Conservation (phyloP, 2,797 vertebrate genomes). For the Cyprinodon diabolis region DNA sequence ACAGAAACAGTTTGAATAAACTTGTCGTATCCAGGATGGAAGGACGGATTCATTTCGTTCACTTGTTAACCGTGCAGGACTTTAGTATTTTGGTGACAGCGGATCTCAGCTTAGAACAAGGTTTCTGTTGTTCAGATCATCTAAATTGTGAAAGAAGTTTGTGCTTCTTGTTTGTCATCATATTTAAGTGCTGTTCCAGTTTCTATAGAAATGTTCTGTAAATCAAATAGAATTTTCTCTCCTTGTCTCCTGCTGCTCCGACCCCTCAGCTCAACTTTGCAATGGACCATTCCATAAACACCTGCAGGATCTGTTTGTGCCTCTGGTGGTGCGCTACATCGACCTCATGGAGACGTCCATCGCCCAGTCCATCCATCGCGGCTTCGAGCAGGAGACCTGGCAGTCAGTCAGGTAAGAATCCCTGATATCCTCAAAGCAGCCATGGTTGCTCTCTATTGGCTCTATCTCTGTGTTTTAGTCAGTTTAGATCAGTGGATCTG, state of each 20-base stretch:
- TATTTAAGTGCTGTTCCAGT: not conserved
- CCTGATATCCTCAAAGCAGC: not conserved
- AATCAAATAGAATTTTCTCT: not conserved
- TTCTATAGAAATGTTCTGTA: not conserved
- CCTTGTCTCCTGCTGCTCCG: constrained; percentile 25
- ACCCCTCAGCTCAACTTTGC: constrained; percentile 87
- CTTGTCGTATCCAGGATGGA: no score
- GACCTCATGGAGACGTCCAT: constrained; percentile 99
- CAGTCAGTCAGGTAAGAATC: constrained; percentile 93
- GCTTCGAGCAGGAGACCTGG: constrained; percentile 97
- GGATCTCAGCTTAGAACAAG: no score
- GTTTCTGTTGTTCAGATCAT: no score
- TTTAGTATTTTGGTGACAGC: no score
- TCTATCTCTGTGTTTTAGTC: not conserved
- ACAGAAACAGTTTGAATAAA: no score
- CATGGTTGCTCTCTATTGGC: not conserved
- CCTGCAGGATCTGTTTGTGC: constrained; percentile 93
- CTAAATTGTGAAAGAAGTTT: no score
- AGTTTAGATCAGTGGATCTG: not conserved
- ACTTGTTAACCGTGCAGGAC: no score
- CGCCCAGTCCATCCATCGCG: constrained; percentile 95
- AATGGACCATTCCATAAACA: constrained; percentile 97
- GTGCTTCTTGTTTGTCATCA: no score
- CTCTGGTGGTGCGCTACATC: constrained; percentile 94
- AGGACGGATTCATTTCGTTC: no score